A percentile compares a stretch with the other conserved stretches of the same genome.
These are phyloP conservation scores for Craseonycteris thonglongyai DNA, from an alignment of 2,113 vertebrate genomes.

Conservation along the genomic window DNA sequence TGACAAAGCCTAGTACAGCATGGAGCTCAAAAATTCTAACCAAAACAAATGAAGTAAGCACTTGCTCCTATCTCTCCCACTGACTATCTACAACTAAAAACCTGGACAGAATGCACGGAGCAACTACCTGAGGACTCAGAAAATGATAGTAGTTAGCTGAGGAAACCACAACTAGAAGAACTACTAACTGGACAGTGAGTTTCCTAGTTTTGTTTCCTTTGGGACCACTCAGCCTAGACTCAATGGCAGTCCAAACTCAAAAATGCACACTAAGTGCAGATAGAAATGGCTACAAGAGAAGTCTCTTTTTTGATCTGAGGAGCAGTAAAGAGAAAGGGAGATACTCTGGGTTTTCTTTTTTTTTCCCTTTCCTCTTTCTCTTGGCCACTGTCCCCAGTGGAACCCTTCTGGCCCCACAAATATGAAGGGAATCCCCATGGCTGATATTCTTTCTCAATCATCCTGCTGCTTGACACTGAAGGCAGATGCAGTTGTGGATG, in stretches of 20 bases:
- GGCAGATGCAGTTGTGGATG: not conserved
- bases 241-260: not conserved
- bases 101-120: not conserved
- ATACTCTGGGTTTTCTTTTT: not conserved
- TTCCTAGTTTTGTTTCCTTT: constrained; percentile 22
- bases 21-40: not conserved
- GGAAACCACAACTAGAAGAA: not conserved
- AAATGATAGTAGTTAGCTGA: not conserved
- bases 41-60: constrained; percentile 12
- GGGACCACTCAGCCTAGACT: not conserved
- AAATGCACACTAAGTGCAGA: not conserved
- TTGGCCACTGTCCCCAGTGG: not conserved
- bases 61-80: not conserved
- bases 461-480: not conserved
- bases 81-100: not conserved
- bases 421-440: not conserved
- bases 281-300: not conserved
- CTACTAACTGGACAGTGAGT: not conserved
- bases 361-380: not conserved
- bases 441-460: not conserved
- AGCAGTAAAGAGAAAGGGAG: not conserved
- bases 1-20: not conserved
- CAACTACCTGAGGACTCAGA: not conserved
- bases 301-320: not conserved
- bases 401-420: not conserved